Base-by-base conservation (phyloP, 2,888 invertebrate genomes). In the Cenopis cana region DNA sequence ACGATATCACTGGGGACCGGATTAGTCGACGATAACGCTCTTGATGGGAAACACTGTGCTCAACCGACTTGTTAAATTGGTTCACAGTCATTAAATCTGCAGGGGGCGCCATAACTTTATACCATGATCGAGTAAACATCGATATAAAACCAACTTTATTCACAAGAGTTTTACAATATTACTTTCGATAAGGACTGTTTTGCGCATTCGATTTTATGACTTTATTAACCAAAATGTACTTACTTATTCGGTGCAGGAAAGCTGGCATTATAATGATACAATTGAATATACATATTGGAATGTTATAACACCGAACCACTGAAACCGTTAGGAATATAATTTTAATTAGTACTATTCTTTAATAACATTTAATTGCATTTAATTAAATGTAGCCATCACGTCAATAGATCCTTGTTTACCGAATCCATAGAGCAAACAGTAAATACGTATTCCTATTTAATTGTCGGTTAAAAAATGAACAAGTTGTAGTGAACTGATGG, bases 21-120 rank as follows among this genome's bases (percentile, higher is more conserved):
- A 92, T 91, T 91, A 92, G 89, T 85, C 86, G 87, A 87, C 87
- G 91, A 91, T 91, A 91, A 87, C 85, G 84, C 87, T 88, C 88
- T 84, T 84, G 89, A 89, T 89, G 87, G 85, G 85, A 85, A 84
- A 87, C 85, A 86, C 86, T 84, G 85, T 86, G 88, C 89, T 88
- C 89, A 91, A 87, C 85, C 84, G 82, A 87, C 82, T 81, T 86
- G 86, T 86, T 88, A 85, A 88, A 89, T 89, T 85, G 83, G 85
- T 84, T 86, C 83, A 81, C 81, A 80, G 81, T 79, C 83, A 83
- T 89, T 88, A 88, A 88, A 88, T 83, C 85, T 78, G 76, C 83
- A 85, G 84, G 86, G 85, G 84, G 84, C 77, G 76, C 80, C 79
- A 78, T 85, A 82, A 83, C 79, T 82, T 84, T 74, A 77, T 76